These are phyloP conservation scores for Apaloderma vittatum DNA, from an alignment of 2,113 vertebrate genomes.

Conservation along the genomic window DNA sequence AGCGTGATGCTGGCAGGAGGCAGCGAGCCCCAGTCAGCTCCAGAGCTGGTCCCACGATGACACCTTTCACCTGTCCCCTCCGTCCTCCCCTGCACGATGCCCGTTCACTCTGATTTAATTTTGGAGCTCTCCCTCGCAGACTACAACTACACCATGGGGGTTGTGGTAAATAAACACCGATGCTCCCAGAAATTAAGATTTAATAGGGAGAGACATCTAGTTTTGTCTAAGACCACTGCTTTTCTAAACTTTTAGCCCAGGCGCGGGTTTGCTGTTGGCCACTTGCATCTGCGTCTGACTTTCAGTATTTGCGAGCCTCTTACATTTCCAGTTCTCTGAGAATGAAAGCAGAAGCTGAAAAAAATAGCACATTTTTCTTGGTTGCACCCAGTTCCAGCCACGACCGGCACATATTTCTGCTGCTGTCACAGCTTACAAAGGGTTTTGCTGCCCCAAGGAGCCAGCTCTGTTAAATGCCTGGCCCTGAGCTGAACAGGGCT, in stretches of 20 bases:
- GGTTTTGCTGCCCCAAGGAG: neutral
- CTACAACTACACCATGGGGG: accelerated
- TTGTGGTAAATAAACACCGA: neutral
- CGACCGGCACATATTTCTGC: neutral
- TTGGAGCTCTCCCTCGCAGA: neutral
- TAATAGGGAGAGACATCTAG: neutral
- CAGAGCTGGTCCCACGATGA: accelerated
- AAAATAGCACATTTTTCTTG: neutral
- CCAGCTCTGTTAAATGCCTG: neutral
- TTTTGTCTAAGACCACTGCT: neutral
- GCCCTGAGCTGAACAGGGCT: neutral
- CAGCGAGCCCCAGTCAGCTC: neutral
- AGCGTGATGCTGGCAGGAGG: neutral
- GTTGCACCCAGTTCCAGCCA: accelerated
- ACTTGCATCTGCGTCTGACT: neutral
- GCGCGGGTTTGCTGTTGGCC: accelerated
- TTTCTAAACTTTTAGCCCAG: neutral
- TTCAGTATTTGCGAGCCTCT: neutral
- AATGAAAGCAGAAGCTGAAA: neutral
- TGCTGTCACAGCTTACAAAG: accelerated
- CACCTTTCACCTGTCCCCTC: neutral
- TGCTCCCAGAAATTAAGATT: neutral
- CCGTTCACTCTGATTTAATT: neutral
- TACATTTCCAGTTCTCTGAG: neutral
- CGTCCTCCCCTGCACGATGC: neutral